Conservation (phyloP, 92 coral and sea anemone species). For the Porites evermanni region DNA sequence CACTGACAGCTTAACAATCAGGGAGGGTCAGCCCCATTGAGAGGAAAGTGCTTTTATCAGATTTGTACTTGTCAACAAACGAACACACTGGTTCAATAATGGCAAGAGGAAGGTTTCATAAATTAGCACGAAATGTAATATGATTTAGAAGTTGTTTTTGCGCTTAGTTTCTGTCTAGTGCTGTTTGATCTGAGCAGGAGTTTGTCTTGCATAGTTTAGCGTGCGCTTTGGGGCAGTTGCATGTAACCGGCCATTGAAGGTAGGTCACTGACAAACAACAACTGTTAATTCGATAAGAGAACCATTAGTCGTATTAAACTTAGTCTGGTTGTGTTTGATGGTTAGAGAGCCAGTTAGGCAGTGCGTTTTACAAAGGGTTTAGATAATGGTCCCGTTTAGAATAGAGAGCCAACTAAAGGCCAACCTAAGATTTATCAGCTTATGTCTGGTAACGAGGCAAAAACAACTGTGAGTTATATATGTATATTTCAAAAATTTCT, state of each 20-base stretch:
- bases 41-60: conserved; percentile 44
- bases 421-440: too few species aligned
- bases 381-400: conserved; percentile 2
- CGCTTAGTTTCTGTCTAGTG: not conserved
- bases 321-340: not conserved
- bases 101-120: conserved; percentile 8
- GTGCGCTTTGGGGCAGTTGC: not conserved
- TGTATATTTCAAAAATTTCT: too few species aligned
- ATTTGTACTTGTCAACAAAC: conserved; percentile 21
- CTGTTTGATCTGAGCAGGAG: not conserved
- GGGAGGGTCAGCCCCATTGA: conserved; percentile 34
- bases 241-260: not conserved
- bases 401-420: not conserved
- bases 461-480: not conserved
- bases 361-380: not conserved
- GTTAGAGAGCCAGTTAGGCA: not conserved
- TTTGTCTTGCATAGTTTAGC: not conserved
- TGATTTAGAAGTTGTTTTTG: conserved; percentile 3
- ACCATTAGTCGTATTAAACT: not conserved
- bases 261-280: not conserved
- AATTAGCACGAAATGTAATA: conserved; percentile 25
- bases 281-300: not conserved
- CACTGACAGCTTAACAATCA: conserved; percentile 11
- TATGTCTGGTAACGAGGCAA: not conserved
- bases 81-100: conserved; percentile 4